Evolutionary conservation across 2,113 vertebrate genomes (phyloP), one percentile per base, ranked within the genome.

Genomic region (Cyphomyrus discorhynchus): DNA sequence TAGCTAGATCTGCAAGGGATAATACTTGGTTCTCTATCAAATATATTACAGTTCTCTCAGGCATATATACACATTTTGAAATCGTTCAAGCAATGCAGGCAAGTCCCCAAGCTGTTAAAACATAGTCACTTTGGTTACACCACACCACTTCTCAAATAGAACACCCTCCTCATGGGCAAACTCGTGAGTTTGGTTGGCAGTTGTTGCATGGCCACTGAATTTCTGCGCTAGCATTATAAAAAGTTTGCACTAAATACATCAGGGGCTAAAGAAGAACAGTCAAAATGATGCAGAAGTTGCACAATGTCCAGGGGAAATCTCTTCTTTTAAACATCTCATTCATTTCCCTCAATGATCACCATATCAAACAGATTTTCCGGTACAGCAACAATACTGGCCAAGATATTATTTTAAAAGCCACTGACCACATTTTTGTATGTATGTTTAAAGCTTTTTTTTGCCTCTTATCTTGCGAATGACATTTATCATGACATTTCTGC

Each of bases 401-500:
- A 70, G 46, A 90, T 49, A n/a, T 8, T 13, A 70, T 90, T 24
- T 85, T 49, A 89, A 85, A 89, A 58, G 50, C 82, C 35, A 89
- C 77, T 86, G 80, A 85, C 39, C 39, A 52, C 83, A 74, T 70
- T 74, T 62, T 74, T 39, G 31, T 50, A 52, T 52, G 45, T 24
- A 87, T 27, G 35, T n/a, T 87, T 87, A 45, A 90, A 70, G 82
- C 83, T 66, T 50, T 70, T 70, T 62, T 13, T 56, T 85, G 10
- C 52, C 53, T 89, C 27, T 86, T 56, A 89, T 87, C 89, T 87
- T 87, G 46, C 8, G 19, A 45, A 46, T 90, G 89, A 90, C 85
- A 90, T 90, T 77, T 87, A 87, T 80, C 58, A 3, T 87, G 84
- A 77, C 89, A 87, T 90, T 90, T 87, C 46, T 17, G 46, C 56